Conservation (phyloP, 2,113 vertebrate species). For the Dinomys branickii region DNA sequence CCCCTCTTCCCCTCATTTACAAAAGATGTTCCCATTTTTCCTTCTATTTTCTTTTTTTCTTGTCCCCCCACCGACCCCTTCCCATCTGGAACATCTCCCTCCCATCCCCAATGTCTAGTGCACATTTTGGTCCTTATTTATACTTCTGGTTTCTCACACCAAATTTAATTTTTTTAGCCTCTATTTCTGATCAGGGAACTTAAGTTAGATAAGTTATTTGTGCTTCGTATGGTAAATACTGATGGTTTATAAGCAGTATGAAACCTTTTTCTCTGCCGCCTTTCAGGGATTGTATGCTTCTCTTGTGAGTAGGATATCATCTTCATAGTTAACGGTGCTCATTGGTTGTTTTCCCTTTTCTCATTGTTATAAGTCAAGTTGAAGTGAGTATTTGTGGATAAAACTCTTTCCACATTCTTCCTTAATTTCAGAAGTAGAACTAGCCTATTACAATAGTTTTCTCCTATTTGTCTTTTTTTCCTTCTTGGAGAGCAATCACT, state of each 20-base stretch:
- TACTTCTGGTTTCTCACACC: too few relatives aligned
- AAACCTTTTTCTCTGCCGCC: neutral
- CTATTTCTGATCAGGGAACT: neutral
- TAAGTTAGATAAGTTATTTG: neutral
- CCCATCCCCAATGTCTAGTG: too few relatives aligned
- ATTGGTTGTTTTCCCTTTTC: neutral
- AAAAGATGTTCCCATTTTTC: too few relatives aligned
- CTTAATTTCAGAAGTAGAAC: slow-evolving; percentile 18
- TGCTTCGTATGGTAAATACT: neutral
- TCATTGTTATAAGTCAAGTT: slow-evolving; percentile 13
- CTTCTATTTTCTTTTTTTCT: too few relatives aligned
- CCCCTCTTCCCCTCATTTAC: too few relatives aligned
- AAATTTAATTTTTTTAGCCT: neutral
- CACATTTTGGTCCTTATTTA: too few relatives aligned
- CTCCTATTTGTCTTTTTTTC: neutral
- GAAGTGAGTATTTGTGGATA: neutral
- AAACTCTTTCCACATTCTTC: slow-evolving; percentile 1
- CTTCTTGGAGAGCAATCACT: neutral
- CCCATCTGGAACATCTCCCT: too few relatives aligned
- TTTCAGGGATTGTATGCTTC: neutral
- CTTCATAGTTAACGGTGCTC: neutral
- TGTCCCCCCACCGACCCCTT: too few relatives aligned
- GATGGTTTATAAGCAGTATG: neutral
- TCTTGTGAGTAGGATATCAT: neutral
- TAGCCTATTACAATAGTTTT: neutral